These are phyloP conservation scores for silkworm (Bombyx mori) DNA, from an alignment of 1,140 invertebrate species.

Conservation along the genomic window DNA sequence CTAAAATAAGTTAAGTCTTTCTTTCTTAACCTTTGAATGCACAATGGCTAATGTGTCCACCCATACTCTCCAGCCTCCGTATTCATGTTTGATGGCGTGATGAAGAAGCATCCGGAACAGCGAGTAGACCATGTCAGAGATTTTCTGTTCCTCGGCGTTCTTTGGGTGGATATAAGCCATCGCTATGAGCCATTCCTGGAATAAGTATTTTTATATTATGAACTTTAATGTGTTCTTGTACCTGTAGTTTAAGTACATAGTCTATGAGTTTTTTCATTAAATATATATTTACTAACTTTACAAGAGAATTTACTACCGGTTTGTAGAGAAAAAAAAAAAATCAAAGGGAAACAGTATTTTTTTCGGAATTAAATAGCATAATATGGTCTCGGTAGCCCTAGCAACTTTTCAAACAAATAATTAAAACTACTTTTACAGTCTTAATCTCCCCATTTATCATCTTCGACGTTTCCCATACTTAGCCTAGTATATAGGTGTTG, in stretches of 20 bases:
- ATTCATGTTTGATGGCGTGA: conserved; percentile 99
- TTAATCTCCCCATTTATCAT: no score
- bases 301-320: background rate
- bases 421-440: no score
- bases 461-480: no score
- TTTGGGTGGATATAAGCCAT: conserved; percentile 98
- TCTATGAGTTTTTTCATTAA: background rate
- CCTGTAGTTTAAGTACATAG: no score
- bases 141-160: conserved; percentile 94
- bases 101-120: conserved; percentile 96
- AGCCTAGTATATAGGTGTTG: no score
- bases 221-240: background rate
- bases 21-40: conserved; percentile 91
- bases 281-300: background rate
- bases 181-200: conserved; percentile 95
- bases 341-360: no score
- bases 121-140: conserved; percentile 98
- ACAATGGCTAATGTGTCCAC: conserved; percentile 99
- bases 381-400: no score
- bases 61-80: conserved; percentile 99
- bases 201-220: background rate
- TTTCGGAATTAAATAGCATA: no score
- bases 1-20: background rate
- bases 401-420: no score
- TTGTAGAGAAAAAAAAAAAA: background rate